Evolutionary conservation across 2,888 invertebrate genomes (phyloP), one percentile per base, ranked within the genome.

Genomic region (Nymphalis c-album): DNA sequence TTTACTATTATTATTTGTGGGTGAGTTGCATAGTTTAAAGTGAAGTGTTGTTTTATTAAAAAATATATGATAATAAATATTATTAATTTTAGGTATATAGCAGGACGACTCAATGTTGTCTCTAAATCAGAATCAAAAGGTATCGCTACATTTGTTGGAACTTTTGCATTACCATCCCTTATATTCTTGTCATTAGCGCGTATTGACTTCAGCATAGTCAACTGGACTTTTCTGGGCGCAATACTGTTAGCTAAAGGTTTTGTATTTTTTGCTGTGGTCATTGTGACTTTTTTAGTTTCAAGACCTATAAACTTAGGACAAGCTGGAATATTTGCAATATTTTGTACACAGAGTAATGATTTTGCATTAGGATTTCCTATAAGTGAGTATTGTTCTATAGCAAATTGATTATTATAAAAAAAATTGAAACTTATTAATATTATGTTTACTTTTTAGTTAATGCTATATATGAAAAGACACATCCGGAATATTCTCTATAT

Each of bases 321-420:
- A 79, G 97, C 98, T 57, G 98, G 98, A 17, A 93, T 99, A 68
- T 97, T 97, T 93, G 97, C 97, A 20, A 98, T 99, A 80, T 98
- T 98, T 86, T 96, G 97, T 77, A 98, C 98, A 0, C 98, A 98
- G 85, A 98, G 98, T 84, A 99, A 99, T 93, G 99, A 99, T 88
- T 98, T 99, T 91, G 98, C 99, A 22, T 94, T 99, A 76, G 98
- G 98, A 71, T 98, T 96, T 90, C 98, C 99, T 7, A 98, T 98
- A 77, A 96, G 98, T 97, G 93, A 94, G 91, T 89, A 74, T 68
- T 7, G 45, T 64, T 66, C 63, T 5, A 13, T 18, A 60, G 20
- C 13, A 16, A 17, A 18, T 13, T 45, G n/a, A 31, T 31, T 1
- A 55, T 51, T 45, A 48, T 47, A 55, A 22, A 17, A n/a, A 22